These are phyloP conservation scores for Philonicus albiceps DNA, from an alignment of 2,888 invertebrate species.

Conservation along the genomic window DNA sequence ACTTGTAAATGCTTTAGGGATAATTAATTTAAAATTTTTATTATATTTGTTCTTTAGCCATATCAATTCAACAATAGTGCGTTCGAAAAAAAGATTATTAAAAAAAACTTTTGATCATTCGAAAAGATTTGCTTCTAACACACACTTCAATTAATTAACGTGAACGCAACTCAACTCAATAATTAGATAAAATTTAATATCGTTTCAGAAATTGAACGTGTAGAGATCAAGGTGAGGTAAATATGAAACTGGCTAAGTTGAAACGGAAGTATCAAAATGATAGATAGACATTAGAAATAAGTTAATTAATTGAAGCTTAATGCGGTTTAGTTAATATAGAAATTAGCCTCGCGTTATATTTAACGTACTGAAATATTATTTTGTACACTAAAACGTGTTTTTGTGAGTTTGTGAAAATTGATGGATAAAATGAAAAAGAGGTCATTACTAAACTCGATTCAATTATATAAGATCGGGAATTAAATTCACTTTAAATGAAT, in stretches of 20 bases:
- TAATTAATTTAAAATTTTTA: too few species aligned
- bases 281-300: neutral
- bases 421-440: neutral
- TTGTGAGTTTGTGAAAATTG: neutral
- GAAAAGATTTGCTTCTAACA: too few species aligned
- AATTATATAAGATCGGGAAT: neutral
- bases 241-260: neutral
- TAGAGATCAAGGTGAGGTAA: neutral
- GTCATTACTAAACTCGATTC: neutral
- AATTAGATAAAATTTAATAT: neutral
- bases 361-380: neutral
- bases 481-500: neutral
- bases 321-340: neutral
- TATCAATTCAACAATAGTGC: too few species aligned
- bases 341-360: neutral
- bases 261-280: neutral
- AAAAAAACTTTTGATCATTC: too few species aligned
- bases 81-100: too few species aligned
- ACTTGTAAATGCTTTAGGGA: too few species aligned
- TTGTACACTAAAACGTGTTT: neutral
- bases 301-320: neutral
- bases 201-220: neutral
- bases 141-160: too few species aligned
- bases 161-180: too few species aligned
- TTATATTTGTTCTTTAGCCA: too few species aligned